Evolutionary conservation across 53 echinoderm and acorn worm genomes (phyloP).

Genomic region (Arbacia lixula): DNA sequence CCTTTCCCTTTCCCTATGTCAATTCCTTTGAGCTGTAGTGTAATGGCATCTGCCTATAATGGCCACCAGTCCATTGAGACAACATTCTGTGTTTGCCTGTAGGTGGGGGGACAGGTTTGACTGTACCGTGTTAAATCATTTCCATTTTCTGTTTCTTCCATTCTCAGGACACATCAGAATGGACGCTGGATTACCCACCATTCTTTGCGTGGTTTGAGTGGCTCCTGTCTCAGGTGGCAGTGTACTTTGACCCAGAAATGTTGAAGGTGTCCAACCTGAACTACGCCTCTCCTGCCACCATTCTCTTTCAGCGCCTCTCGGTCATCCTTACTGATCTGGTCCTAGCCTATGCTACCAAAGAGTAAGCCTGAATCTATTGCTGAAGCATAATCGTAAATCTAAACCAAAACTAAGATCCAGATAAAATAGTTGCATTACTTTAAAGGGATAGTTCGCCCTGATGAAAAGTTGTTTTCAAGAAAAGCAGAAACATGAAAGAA

Average conservation of each 20-base stretch:
- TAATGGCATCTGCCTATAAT: no score
- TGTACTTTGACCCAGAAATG: slow-evolving; percentile 92
- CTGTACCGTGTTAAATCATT: neutral
- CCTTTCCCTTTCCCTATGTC: no score
- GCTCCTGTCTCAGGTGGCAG: slow-evolving; percentile 80
- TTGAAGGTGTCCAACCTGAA: slow-evolving; percentile 81
- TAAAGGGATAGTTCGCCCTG: no score
- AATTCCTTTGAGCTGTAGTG: no score
- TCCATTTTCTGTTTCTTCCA: neutral
- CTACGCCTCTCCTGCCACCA: slow-evolving; percentile 73
- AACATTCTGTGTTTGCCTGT: neutral
- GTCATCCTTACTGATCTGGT: slow-evolving; percentile 87
- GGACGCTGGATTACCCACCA: slow-evolving; percentile 99
- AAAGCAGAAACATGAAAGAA: no score
- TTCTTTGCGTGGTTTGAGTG: slow-evolving; percentile 98
- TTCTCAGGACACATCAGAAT: slow-evolving; percentile 92
- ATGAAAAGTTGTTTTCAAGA: no score
- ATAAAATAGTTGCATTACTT: no score
- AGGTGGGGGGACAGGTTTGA: neutral
- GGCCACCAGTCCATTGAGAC: no score
- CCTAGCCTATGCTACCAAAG: slow-evolving; percentile 81
- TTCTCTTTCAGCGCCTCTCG: slow-evolving; percentile 88
- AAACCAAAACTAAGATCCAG: no score
- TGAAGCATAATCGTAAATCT: no score
- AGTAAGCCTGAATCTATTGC: no score